These are phyloP conservation scores for Burhinus bistriatus DNA, from an alignment of 2,113 vertebrate genomes.

Conservation along the genomic window DNA sequence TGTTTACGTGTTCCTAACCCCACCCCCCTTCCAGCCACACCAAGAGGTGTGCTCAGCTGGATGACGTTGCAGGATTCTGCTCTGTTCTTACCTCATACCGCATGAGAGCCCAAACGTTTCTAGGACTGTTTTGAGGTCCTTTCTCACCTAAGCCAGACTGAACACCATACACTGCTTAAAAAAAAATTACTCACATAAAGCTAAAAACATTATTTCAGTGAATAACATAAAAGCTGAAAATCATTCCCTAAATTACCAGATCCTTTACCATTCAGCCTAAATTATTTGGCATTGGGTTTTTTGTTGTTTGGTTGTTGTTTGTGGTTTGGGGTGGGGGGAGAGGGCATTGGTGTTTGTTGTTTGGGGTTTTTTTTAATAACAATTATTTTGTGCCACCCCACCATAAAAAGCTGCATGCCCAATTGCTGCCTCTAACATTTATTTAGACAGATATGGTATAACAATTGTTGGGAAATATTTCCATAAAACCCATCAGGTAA, in stretches of 20 bases:
- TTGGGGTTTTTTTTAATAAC: neutral
- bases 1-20: neutral
- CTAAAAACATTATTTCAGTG: neutral
- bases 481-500: slow-evolving; percentile 22
- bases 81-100: neutral
- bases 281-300: neutral
- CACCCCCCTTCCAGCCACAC: neutral
- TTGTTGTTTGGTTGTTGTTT: neutral
- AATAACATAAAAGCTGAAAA: neutral
- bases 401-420: neutral
- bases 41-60: neutral
- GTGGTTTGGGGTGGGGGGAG: too few relatives aligned
- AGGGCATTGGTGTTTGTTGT: too few relatives aligned
- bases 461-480: slow-evolving; percentile 14
- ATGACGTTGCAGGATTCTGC: neutral
- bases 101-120: neutral
- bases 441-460: neutral
- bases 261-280: neutral
- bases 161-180: neutral
- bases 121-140: neutral
- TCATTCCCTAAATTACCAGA: neutral
- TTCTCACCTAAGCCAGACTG: neutral
- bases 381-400: neutral
- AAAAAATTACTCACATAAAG: neutral
- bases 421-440: slow-evolving; percentile 32